Conservation (phyloP, 2,113 vertebrate genomes). For the Laticauda colubrina region DNA sequence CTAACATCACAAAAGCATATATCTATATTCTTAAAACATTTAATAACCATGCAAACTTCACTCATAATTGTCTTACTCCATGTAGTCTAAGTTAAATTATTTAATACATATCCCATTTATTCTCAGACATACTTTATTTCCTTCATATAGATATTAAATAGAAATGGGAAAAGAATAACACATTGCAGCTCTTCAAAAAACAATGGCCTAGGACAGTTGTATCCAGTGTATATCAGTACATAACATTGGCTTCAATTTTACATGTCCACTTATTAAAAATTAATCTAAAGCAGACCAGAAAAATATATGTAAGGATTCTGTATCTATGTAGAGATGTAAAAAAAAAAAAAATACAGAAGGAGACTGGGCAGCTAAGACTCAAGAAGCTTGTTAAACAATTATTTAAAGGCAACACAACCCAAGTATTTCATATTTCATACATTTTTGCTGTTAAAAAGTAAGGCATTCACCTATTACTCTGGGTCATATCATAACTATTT, state of each 20-base stretch:
- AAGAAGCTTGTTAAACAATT: neutral
- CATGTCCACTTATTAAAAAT: neutral
- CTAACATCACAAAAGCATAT: neutral
- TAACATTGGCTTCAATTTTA: neutral
- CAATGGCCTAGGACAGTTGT: neutral
- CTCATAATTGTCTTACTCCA: neutral
- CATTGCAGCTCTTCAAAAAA: neutral
- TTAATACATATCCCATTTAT: neutral
- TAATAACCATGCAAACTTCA: neutral
- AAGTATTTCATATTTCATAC: slow-evolving; percentile 22
- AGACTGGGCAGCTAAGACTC: neutral
- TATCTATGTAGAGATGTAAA: neutral
- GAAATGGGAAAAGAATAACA: neutral
- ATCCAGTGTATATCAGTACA: neutral
- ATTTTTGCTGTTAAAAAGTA: slow-evolving; percentile 18
- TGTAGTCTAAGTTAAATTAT: neutral
- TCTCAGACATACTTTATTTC: neutral
- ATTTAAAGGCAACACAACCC: neutral
- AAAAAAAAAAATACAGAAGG: neutral
- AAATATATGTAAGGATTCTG: neutral
- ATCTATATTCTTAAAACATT: neutral
- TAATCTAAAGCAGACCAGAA: neutral
- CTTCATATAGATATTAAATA: neutral
- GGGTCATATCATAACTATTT: neutral
- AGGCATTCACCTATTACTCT: slow-evolving; percentile 9